Evolutionary conservation across 2,797 vertebrate species (phyloP).

Genomic region (Micromesistius poutassou): DNA sequence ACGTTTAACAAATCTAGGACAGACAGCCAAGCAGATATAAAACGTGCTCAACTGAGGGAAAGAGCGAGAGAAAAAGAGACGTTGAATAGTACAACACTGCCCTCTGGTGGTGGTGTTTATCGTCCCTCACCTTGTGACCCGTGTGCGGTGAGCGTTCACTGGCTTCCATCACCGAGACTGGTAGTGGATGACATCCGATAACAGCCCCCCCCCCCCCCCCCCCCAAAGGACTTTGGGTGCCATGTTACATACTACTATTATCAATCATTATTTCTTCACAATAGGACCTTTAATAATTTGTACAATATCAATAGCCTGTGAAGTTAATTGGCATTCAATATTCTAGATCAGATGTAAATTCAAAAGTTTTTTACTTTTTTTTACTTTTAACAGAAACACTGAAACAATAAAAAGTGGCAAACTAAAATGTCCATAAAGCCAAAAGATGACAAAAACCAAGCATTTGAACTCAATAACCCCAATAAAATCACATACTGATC

Average conservation of each 20-base stretch:
- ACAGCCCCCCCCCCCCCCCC: too few species aligned
- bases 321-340: too few species aligned
- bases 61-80: too few species aligned
- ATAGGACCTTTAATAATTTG: not conserved
- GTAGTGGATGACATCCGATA: not conserved
- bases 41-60: not conserved
- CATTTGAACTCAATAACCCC: not conserved
- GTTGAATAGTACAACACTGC: conserved; percentile 26
- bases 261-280: not conserved
- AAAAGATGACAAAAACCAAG: not conserved
- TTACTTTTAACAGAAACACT: too few species aligned
- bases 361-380: too few species aligned
- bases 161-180: not conserved
- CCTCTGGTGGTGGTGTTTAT: conserved; percentile 33
- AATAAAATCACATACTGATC: not conserved
- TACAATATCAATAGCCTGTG: not conserved
- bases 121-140: not conserved
- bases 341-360: too few species aligned
- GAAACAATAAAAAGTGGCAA: not conserved
- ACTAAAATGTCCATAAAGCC: not conserved
- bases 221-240: not conserved
- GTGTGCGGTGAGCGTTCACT: not conserved
- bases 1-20: too few species aligned
- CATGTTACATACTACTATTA: too few species aligned
- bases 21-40: not conserved